Conservation (phyloP, 2,113 vertebrate genomes). For the Carassius carassius region DNA sequence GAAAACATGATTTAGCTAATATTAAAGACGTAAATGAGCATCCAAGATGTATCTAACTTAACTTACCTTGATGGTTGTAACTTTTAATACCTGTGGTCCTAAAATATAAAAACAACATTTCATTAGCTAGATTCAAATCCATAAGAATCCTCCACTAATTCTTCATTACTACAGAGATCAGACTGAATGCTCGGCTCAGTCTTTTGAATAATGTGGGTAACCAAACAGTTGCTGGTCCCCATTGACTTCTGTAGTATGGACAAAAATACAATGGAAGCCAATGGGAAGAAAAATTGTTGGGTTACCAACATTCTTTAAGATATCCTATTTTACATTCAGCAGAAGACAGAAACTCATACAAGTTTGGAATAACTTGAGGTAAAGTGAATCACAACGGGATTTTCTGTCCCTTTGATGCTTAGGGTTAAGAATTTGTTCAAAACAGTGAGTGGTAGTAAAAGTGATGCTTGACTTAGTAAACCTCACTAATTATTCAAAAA, state of each 20-base stretch:
- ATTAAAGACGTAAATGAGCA: background rate
- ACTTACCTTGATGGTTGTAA: constrained; percentile 56
- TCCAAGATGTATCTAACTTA: background rate
- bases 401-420: background rate
- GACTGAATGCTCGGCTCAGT: background rate
- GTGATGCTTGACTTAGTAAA: background rate
- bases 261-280: too few species aligned
- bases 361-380: background rate
- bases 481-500: background rate
- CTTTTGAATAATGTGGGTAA: background rate
- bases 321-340: background rate
- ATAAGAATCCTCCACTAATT: background rate
- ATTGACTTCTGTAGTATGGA: background rate
- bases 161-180: background rate
- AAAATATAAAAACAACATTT: constrained; percentile 6
- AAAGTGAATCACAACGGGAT: background rate
- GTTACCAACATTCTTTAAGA: too few species aligned
- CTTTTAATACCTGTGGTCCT: constrained; percentile 48
- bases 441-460: background rate
- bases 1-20: background rate
- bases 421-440: background rate
- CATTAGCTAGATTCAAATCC: background rate
- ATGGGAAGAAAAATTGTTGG: too few species aligned
- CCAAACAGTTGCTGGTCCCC: background rate
- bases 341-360: background rate